These are phyloP conservation scores for Malurus leucopterus DNA, from an alignment of 2,797 vertebrate species.

Conservation along the genomic window DNA sequence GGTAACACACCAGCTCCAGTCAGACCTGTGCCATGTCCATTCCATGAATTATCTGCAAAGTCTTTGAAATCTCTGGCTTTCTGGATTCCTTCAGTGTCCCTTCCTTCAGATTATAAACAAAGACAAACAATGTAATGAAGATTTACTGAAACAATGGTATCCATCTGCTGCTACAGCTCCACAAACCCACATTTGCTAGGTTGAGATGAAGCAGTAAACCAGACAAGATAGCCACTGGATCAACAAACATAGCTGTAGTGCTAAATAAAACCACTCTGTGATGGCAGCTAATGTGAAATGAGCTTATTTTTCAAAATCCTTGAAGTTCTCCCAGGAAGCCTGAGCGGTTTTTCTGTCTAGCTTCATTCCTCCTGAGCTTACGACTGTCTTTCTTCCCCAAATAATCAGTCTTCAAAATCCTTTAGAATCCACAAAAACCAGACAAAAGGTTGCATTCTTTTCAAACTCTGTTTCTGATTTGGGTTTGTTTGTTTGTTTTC, in stretches of 20 bases:
- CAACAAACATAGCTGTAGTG: neutral
- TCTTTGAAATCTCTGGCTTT: neutral
- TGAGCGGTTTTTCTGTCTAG: neutral
- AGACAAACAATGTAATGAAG: neutral
- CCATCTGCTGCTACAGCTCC: neutral
- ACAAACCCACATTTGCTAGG: neutral
- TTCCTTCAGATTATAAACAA: neutral
- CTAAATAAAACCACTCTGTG: neutral
- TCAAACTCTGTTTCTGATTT: neutral
- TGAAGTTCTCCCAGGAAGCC: neutral
- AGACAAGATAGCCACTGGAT: neutral
- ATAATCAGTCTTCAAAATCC: neutral
- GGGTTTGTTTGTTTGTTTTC: neutral
- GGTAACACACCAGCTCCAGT: neutral
- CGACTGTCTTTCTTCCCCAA: neutral
- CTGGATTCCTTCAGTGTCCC: neutral
- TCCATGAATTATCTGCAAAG: neutral
- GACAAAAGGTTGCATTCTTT: neutral
- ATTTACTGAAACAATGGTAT: neutral
- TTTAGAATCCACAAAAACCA: neutral
- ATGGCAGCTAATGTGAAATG: neutral
- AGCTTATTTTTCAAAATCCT: neutral
- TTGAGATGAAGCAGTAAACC: neutral
- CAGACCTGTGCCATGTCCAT: neutral
- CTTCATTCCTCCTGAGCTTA: neutral